Percentiles rank a stretch among this genome's conserved stretches.
phyloP scores from a whole-genome alignment of 53 echinoderm and acorn worm species.

The Temnopleurus reevesii region DNA sequence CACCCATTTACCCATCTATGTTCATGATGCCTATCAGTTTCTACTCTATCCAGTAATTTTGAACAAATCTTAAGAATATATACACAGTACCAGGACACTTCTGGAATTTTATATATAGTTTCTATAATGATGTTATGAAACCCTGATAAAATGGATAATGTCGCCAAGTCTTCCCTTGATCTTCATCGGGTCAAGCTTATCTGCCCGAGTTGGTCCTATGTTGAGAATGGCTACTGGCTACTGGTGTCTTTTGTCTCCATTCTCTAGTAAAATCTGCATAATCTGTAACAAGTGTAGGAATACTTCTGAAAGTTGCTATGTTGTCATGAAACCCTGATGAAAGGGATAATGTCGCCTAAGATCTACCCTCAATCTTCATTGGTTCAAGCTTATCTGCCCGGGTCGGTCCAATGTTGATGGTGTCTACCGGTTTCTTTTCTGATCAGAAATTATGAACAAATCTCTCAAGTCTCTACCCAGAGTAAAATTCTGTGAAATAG shows the following conservation, averaged over 20 bases:
- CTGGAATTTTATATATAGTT: too few relatives aligned
- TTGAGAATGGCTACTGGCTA: conserved; percentile 87
- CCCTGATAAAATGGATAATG: conserved; percentile 70
- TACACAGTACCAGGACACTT: too few relatives aligned
- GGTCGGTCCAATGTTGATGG: conserved; percentile 92
- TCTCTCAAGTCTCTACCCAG: too few relatives aligned
- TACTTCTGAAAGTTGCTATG: too few relatives aligned
- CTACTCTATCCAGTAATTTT: too few relatives aligned
- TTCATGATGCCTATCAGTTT: too few relatives aligned
- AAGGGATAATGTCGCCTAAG: conserved; percentile 83
- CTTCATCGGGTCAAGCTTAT: conserved; percentile 72
- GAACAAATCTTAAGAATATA: too few relatives aligned
- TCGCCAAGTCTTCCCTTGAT: conserved; percentile 80
- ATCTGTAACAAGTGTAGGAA: too few relatives aligned
- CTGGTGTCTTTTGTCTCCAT: conserved; percentile 78
- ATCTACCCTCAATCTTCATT: conserved; percentile 77
- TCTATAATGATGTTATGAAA: background rate
- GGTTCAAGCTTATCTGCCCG: conserved; percentile 79
- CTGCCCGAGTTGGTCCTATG: conserved; percentile 93
- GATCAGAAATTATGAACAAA: too few relatives aligned
- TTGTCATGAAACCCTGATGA: conserved; percentile 48
- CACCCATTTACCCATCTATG: too few relatives aligned
- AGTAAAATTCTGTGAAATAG: too few relatives aligned
- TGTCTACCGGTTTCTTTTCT: conserved; percentile 82
- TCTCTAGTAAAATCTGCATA: too few relatives aligned